phyloP scores from a whole-genome alignment of 2,888 invertebrate genomes.

The Stenchaetothrips biformis region DNA sequence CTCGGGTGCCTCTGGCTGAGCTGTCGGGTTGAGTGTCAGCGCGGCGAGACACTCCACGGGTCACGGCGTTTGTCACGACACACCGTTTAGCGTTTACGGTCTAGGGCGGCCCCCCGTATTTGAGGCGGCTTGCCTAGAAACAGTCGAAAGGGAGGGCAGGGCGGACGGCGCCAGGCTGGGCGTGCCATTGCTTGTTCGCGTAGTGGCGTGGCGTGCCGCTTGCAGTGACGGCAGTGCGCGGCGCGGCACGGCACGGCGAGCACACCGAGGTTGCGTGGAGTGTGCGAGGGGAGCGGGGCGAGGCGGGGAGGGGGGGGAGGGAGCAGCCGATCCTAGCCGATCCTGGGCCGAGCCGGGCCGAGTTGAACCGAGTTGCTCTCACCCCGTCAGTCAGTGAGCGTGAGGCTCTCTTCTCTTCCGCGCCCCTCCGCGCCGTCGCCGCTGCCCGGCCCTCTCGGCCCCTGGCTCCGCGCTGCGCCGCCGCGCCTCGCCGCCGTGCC shows the following conservation, averaged over 20 bases:
- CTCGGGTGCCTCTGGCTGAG: too few species aligned
- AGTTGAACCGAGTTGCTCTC: slow-evolving; percentile 27
- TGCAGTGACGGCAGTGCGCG: slow-evolving; percentile 10
- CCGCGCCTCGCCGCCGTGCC: slow-evolving; percentile 2
- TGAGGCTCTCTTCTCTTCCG: slow-evolving; percentile 33
- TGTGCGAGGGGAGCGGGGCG: not conserved
- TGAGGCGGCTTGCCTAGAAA: not conserved
- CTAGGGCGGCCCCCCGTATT: not conserved
- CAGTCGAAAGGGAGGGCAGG: not conserved
- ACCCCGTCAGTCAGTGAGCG: slow-evolving; percentile 31
- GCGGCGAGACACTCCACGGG: too few species aligned
- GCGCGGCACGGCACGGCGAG: not conserved
- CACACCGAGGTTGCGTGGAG: slow-evolving; percentile 24
- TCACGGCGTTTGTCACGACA: too few species aligned
- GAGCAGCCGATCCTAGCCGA: slow-evolving; percentile 17
- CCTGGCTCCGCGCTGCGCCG: not conserved
- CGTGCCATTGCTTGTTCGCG: not conserved
- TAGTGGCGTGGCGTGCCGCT: not conserved
- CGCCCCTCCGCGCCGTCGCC: slow-evolving; percentile 31
- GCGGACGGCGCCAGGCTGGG: not conserved
- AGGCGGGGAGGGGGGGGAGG: not conserved
- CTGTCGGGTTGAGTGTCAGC: too few species aligned
- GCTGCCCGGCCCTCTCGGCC: slow-evolving; percentile 28
- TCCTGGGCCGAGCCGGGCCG: slow-evolving; percentile 21
- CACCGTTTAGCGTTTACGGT: not conserved